Evolutionary conservation across 2,888 invertebrate species (phyloP), one percentile per base, ranked within the genome.

Genomic region (Epirrhoe tristata): DNA sequence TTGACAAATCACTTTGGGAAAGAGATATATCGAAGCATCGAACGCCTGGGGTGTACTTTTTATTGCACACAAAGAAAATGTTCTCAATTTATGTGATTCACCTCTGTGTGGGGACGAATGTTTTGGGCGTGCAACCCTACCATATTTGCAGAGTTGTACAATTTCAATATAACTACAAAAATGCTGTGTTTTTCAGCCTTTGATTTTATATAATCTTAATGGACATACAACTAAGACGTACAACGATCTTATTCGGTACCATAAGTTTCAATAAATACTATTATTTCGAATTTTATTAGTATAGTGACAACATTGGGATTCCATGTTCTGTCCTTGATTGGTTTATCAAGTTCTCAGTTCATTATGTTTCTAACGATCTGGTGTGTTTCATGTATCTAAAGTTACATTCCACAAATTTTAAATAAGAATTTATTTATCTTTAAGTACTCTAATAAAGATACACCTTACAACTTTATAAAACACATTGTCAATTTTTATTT

Each of bases 41-140:
- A 55, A 54, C 60, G 63, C 71, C 66, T 59, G 69, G 60, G 43
- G 63, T 63, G 43, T 64, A 52, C 56, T 64, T 61, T 70, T 69
- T 71, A 24, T 74, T 67, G 43, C 53, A 55, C 32, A 72, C 65
- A 59, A 76, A 73, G 62, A 77, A 74, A 74, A 74, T 72, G 68
- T 50, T 72, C 70, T 58, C 59, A 67, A 77, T 76, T 78, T 75
- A 75, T 64, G 67, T 77, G 77, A 76, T 78, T 82, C 80, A 83
- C 77, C 77, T 79, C 52, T 79, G 66, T 67, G 66, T 67, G 71
- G 74, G 74, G 75, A 75, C 75, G 67, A 76, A 72, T 73, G 72
- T 77, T 78, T 80, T 74, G 67, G 73, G 12, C 66, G 68, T 63
- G 59, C 74, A 74, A 75, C 76, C 70, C 73, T 76, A 63, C 82